Base-by-base conservation (phyloP, 2,113 vertebrate genomes). In the Lophura nycthemera region DNA sequence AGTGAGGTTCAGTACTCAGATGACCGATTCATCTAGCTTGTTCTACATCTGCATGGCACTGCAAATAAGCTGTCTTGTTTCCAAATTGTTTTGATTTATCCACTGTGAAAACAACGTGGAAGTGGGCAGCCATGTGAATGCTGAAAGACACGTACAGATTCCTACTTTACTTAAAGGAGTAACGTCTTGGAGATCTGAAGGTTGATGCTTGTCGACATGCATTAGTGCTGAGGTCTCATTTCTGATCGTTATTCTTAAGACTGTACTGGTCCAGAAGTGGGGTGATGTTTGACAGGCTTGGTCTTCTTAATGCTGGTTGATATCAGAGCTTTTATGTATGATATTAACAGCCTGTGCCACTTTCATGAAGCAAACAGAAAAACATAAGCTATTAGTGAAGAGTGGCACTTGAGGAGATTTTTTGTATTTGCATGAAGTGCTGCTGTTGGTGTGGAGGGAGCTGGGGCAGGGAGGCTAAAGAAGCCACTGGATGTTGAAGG, bases 91-190 rank as follows among this genome's bases (percentile, higher is more conserved):
- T 91, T 76, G 14, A 1, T 91, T 34, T 56, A 45, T 67, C 47
- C 3, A 1, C 57, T 83, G 75, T 89, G 82, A 91, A 77, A 92
- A 42, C 77, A 84, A 43, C 34, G 71, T 70, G 48, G 50, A 74
- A 94, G 81, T 45, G 71, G 78, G 78, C 86, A 87, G 83, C 69
- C 67, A 18, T 42, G 13, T 73, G 72, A 63, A 38, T 72, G 64
- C 71, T 50, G 45, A 72, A 36, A 74, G 70, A 36, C 47, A 79
- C 52, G 17, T 13, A 29, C 0, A 0, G 19, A 59, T 80, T 80
- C n/a, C 43, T 84, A 3, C 61, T 72, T 63, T 71, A 14, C 48
- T 64, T 80, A 19, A 12, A 7, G 32, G 40, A 67, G 75, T 50
- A 73, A 1, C 10, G 2, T 24, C 48, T 1, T 9, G 47, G 56